phyloP scores from a whole-genome alignment of 2,797 vertebrate genomes.

The Rhyacichthys aspro region DNA sequence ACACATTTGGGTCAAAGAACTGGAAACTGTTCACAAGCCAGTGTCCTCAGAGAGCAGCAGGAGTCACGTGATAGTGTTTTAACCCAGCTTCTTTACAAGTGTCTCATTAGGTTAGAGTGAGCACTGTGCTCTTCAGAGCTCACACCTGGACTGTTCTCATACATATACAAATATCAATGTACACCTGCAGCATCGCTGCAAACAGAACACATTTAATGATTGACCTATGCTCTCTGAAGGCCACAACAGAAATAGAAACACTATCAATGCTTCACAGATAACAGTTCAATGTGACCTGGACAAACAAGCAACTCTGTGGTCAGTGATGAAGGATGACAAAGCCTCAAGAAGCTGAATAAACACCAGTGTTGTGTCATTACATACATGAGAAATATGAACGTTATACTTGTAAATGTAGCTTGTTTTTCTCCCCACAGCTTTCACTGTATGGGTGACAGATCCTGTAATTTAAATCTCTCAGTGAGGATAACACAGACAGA shows the following conservation, averaged over 20 bases:
- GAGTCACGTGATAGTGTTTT: conserved; percentile 54
- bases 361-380: conserved; percentile 3
- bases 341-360: conserved; percentile 10
- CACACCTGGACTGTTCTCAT: conserved; percentile 68
- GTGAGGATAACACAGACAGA: conserved; percentile 45
- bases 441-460: conserved; percentile 36
- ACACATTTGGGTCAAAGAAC: conserved; percentile 71
- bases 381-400: background rate
- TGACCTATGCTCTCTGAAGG: conserved; percentile 45
- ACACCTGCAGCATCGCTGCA: conserved; percentile 27
- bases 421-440: conserved; percentile 13
- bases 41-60: conserved; percentile 51
- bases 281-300: conserved; percentile 61
- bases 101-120: conserved; percentile 40
- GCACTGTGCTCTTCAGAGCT: conserved; percentile 26
- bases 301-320: conserved; percentile 28
- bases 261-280: conserved; percentile 69
- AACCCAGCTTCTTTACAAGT: conserved; percentile 68
- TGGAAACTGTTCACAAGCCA: conserved; percentile 63
- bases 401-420: background rate
- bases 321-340: conserved; percentile 40
- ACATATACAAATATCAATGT: conserved; percentile 31
- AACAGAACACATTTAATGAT: conserved; percentile 62
- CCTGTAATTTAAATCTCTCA: conserved; percentile 61
- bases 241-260: conserved; percentile 56